Evolutionary conservation across 2,113 vertebrate genomes (phyloP).

Genomic region (Sciurus niger): DNA sequence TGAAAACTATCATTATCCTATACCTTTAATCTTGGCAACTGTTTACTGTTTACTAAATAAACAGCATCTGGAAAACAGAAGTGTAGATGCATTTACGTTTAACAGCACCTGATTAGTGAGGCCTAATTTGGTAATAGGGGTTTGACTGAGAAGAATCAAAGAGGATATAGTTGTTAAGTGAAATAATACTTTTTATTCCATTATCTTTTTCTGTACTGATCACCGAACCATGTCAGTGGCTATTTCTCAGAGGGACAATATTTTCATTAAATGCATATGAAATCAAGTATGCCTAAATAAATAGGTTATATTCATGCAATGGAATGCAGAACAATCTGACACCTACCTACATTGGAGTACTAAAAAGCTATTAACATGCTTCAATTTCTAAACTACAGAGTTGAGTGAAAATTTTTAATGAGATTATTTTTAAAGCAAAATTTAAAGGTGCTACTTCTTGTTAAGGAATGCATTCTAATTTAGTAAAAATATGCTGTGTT

Average conservation of each 20-base stretch:
- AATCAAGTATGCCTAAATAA: constrained; percentile 25
- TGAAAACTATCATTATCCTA: neutral
- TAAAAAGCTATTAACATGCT: neutral
- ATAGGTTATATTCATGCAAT: neutral
- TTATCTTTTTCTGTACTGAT: constrained; percentile 3
- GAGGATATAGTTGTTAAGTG: neutral
- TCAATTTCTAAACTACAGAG: constrained; percentile 20
- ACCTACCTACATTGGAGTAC: neutral
- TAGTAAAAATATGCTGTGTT: neutral
- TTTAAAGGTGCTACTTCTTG: neutral
- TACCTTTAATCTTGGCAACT: neutral
- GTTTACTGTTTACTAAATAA: constrained; percentile 48
- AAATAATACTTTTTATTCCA: constrained; percentile 50
- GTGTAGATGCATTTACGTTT: neutral
- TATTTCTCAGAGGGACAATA: constrained; percentile 49
- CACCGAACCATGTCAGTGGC: neutral
- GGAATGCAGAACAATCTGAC: neutral
- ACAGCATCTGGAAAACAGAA: neutral
- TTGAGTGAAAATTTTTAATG: neutral
- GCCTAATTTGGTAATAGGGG: neutral
- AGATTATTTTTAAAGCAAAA: constrained; percentile 1
- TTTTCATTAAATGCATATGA: neutral
- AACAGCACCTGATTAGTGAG: neutral
- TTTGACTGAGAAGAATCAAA: constrained; percentile 29
- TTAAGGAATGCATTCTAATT: neutral